A percentile compares a stretch with the other conserved stretches of the same genome.
Evolutionary conservation across 2,888 invertebrate species (phyloP).

Genomic region (Scaptomyza tumidula): DNA sequence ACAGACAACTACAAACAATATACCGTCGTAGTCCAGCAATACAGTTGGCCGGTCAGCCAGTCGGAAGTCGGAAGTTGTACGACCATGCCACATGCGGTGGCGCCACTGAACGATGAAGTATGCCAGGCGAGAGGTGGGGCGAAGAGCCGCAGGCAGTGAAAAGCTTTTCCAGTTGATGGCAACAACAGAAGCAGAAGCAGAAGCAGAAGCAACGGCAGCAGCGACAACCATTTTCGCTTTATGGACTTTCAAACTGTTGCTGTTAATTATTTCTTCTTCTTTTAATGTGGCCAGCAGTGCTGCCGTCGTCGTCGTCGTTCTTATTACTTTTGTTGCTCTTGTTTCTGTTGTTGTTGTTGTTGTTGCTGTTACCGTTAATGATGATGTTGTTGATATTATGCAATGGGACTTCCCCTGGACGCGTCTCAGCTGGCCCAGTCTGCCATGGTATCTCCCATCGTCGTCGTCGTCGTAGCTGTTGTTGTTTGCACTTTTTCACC

Average conservation of each 20-base stretch:
- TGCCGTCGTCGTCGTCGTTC: slow-evolving; percentile 17
- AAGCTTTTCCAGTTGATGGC: slow-evolving; percentile 44
- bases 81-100: slow-evolving; percentile 75
- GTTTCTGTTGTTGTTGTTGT: slow-evolving; percentile 58
- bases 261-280: slow-evolving; percentile 80
- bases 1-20: slow-evolving; percentile 32
- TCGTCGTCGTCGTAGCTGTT: slow-evolving; percentile 25
- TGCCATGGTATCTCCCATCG: slow-evolving; percentile 13
- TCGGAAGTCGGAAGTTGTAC: slow-evolving; percentile 78
- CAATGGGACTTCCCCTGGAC: slow-evolving; percentile 52
- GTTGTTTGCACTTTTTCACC: slow-evolving; percentile 79
- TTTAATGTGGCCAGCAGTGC: slow-evolving; percentile 73
- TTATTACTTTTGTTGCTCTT: slow-evolving; percentile 20
- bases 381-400: slow-evolving; percentile 77
- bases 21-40: slow-evolving; percentile 21
- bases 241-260: slow-evolving; percentile 80
- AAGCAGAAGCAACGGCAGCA: slow-evolving; percentile 18
- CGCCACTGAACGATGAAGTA: slow-evolving; percentile 36
- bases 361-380: slow-evolving; percentile 66
- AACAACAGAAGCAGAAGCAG: slow-evolving; percentile 14
- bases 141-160: slow-evolving; percentile 4
- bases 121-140: background rate
- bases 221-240: slow-evolving; percentile 71
- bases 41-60: slow-evolving; percentile 55
- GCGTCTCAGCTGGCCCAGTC: background rate